These are phyloP conservation scores for Chironomus tentans DNA, from an alignment of 2,888 invertebrate genomes.

Conservation along the genomic window DNA sequence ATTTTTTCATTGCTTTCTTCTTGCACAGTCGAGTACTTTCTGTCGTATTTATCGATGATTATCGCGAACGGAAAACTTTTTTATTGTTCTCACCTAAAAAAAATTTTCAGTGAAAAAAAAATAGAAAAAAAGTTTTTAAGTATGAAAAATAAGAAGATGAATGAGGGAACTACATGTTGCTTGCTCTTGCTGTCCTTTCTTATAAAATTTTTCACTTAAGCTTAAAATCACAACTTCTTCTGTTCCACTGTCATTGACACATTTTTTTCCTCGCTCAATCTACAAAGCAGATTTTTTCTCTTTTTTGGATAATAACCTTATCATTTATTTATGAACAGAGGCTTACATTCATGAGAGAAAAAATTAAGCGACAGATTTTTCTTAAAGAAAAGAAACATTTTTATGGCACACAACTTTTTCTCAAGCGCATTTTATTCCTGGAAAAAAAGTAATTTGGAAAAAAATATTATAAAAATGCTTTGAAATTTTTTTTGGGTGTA, in stretches of 20 bases:
- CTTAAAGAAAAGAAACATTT: too few species aligned
- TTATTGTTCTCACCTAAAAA: too few species aligned
- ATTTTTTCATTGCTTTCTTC: too few species aligned
- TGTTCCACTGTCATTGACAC: background rate
- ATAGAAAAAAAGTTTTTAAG: too few species aligned
- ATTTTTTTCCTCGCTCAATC: background rate
- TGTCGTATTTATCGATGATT: too few species aligned
- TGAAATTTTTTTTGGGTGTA: too few species aligned
- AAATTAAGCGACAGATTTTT: too few species aligned
- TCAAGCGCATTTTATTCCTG: background rate
- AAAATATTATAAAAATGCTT: background rate
- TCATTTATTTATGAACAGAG: background rate
- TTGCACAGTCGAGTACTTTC: too few species aligned
- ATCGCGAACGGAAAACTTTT: too few species aligned
- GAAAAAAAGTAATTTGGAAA: too few species aligned
- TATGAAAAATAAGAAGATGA: background rate
- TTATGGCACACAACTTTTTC: background rate
- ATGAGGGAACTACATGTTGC: background rate
- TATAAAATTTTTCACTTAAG: background rate
- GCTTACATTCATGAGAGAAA: background rate
- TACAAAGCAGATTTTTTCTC: background rate
- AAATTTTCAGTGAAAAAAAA: too few species aligned
- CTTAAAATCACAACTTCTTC: background rate
- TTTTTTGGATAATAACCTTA: background rate
- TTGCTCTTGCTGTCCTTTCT: background rate